A percentile compares a stretch with the other conserved stretches of the same genome.
Evolutionary conservation across 64 coral and sea anemone species (phyloP).

Genomic region (Exaiptasia diaphana): DNA sequence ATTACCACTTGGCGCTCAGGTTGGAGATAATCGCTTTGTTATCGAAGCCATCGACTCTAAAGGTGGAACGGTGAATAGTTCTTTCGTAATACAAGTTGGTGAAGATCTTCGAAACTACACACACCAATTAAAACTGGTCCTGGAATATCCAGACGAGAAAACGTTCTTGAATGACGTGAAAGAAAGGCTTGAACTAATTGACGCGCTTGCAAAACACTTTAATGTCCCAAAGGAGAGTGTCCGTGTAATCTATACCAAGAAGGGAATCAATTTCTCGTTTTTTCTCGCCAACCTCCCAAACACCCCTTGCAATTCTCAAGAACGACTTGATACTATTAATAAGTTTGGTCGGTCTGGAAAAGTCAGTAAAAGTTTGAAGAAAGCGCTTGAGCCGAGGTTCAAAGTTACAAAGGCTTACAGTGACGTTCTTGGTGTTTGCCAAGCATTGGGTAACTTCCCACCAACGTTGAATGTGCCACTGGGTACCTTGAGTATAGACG

Average conservation of each 20-base stretch:
- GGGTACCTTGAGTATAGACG: not conserved
- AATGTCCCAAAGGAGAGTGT: conserved; percentile 49
- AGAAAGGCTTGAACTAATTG: conserved; percentile 46
- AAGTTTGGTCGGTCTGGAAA: conserved; percentile 18
- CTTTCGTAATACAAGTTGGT: conserved; percentile 7
- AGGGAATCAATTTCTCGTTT: conserved; percentile 73
- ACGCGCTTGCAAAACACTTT: conserved; percentile 64
- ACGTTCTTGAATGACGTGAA: conserved; percentile 62
- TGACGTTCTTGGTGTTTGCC: conserved; percentile 51
- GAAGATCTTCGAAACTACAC: not conserved
- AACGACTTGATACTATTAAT: not conserved
- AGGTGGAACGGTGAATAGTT: not conserved
- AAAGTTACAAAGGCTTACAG: conserved; percentile 8
- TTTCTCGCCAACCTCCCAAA: conserved; percentile 57
- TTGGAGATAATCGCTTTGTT: conserved; percentile 17
- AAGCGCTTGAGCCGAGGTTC: conserved; percentile 48
- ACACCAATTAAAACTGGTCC: conserved; percentile 9
- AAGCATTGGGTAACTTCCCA: not conserved
- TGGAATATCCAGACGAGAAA: conserved; percentile 41
- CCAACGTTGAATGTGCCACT: not conserved
- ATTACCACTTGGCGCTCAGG: not conserved
- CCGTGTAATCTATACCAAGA: conserved; percentile 45
- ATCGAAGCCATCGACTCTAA: conserved; percentile 4
- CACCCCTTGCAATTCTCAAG: conserved; percentile 13
- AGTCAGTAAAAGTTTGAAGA: conserved; percentile 38